Conservation (phyloP, 2,113 vertebrate genomes). For the Trachemys scripta region DNA sequence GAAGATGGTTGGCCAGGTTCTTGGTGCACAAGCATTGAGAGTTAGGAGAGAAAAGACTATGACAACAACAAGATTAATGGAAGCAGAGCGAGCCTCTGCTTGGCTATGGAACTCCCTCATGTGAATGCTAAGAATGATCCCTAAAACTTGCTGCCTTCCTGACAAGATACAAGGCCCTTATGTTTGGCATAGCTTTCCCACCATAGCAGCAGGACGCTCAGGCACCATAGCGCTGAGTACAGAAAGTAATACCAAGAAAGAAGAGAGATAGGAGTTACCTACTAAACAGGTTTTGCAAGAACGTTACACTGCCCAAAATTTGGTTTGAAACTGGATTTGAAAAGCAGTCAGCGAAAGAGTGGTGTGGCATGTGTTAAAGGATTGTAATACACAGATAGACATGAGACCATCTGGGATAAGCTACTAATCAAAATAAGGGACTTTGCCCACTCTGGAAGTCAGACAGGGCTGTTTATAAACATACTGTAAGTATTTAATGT, state of each 20-base stretch:
- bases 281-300: fast-evolving
- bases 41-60: neutral
- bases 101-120: neutral
- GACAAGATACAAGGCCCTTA: neutral
- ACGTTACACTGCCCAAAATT: neutral
- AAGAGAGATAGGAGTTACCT: neutral
- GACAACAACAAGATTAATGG: neutral
- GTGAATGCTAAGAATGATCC: neutral
- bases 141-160: neutral
- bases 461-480: neutral
- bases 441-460: neutral
- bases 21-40: neutral
- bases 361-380: neutral
- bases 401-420: neutral
- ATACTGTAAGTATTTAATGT: neutral
- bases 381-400: neutral
- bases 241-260: neutral
- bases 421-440: neutral
- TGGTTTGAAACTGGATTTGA: neutral
- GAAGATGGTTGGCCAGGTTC: neutral
- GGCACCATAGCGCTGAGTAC: neutral
- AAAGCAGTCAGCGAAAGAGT: neutral
- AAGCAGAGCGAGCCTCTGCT: neutral
- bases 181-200: neutral
- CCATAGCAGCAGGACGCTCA: neutral